Conservation (phyloP, 1,140 invertebrate genomes). For the Drosophila santomea region DNA sequence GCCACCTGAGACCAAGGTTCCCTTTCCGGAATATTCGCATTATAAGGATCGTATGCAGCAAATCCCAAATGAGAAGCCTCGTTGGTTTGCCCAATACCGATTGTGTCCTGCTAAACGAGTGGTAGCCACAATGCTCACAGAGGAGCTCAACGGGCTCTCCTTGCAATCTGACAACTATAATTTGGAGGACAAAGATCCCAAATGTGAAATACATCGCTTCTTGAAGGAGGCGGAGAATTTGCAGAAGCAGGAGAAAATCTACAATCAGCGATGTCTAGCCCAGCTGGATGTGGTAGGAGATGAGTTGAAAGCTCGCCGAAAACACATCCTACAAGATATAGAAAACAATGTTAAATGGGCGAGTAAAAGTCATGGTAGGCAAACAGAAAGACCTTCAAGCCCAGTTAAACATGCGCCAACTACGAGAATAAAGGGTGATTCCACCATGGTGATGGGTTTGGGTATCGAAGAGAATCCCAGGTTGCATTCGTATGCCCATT, state of each 20-base stretch:
- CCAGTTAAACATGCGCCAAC: slow-evolving; percentile 4
- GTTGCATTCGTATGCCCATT: not conserved
- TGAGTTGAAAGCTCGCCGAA: not conserved
- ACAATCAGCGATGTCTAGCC: slow-evolving; percentile 5
- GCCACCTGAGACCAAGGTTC: not conserved
- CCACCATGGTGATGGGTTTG: slow-evolving; percentile 11
- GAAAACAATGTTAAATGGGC: slow-evolving; percentile 44
- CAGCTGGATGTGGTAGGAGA: not conserved
- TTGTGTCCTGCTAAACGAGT: slow-evolving; percentile 29
- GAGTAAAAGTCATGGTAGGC: slow-evolving; percentile 2
- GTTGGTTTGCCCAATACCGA: slow-evolving; percentile 42
- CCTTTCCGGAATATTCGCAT: slow-evolving; percentile 15
- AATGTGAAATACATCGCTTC: slow-evolving; percentile 19
- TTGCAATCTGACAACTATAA: not conserved
- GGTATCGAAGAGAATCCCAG: not conserved
- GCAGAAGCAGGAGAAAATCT: slow-evolving; percentile 3
- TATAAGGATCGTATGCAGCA: slow-evolving; percentile 3
- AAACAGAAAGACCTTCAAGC: not conserved
- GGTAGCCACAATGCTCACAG: slow-evolving; percentile 16
- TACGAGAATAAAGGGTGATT: not conserved
- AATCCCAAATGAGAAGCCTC: slow-evolving; percentile 28
- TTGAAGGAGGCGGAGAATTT: not conserved
- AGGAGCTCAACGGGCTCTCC: slow-evolving; percentile 13
- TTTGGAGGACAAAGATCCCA: not conserved
- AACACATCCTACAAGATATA: slow-evolving; percentile 26